Percentiles rank a stretch among this genome's conserved stretches.
phyloP scores from a whole-genome alignment of 2,797 vertebrate genomes.

The Hipposideros larvatus region DNA sequence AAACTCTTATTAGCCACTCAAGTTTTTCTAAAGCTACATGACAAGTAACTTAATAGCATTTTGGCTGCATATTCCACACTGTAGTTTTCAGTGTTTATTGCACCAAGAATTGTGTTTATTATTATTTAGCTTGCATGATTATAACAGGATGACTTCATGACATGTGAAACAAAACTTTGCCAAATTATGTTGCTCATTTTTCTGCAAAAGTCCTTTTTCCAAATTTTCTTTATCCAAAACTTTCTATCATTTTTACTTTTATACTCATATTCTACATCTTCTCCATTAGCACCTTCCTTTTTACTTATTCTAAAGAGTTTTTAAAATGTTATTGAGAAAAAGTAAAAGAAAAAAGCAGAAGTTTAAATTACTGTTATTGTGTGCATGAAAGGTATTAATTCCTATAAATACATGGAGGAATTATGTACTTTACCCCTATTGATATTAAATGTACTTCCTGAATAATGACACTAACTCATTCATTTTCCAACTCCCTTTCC shows the following conservation, averaged over 20 bases:
- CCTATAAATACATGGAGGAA: background rate
- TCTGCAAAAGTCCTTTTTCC: background rate
- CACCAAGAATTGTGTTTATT: background rate
- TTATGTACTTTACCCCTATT: background rate
- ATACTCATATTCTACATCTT: background rate
- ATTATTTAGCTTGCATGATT: background rate
- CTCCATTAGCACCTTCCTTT: background rate
- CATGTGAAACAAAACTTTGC: background rate
- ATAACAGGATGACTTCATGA: background rate
- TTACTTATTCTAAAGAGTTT: background rate
- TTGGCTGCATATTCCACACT: background rate
- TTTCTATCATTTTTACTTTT: background rate
- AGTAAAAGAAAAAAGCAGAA: background rate
- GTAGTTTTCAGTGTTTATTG: background rate
- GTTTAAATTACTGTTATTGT: background rate
- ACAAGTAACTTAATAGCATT: background rate
- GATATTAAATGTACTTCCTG: background rate
- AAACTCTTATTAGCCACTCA: background rate
- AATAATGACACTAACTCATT: background rate
- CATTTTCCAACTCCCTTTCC: accelerated
- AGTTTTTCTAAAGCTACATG: background rate
- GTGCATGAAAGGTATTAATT: background rate
- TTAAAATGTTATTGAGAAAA: background rate
- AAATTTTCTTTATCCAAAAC: background rate
- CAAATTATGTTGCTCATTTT: background rate